These are phyloP conservation scores for Automeris io DNA, from an alignment of 2,888 invertebrate species.

Conservation along the genomic window DNA sequence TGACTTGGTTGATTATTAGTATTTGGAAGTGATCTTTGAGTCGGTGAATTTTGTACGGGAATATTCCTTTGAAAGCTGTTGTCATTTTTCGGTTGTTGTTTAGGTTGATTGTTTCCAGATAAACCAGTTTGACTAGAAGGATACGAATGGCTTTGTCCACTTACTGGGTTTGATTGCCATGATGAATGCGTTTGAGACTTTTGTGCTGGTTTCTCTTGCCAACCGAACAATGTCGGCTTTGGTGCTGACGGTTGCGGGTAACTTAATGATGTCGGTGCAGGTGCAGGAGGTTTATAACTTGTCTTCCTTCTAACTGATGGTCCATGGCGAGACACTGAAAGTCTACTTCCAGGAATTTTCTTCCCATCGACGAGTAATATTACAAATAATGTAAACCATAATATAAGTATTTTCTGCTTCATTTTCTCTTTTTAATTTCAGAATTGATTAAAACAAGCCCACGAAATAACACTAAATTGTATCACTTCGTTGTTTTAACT, in stretches of 20 bases:
- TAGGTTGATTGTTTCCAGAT: conserved; percentile 42
- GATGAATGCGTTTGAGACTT: conserved; percentile 37
- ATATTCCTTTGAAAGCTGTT: conserved; percentile 52
- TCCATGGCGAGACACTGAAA: conserved; percentile 52
- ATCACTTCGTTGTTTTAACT: background rate
- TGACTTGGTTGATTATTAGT: conserved; percentile 36
- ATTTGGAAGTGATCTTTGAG: conserved; percentile 29
- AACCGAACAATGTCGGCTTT: conserved; percentile 54
- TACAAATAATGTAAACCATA: conserved; percentile 26
- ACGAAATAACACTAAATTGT: too few relatives aligned
- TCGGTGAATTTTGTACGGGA: conserved; percentile 34
- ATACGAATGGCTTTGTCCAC: conserved; percentile 49
- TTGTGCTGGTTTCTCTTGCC: conserved; percentile 57
- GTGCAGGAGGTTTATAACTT: conserved; percentile 46
- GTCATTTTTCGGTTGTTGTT: conserved; percentile 41
- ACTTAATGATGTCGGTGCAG: conserved; percentile 59
- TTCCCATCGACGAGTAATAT: conserved; percentile 40
- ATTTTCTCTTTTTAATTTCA: conserved; percentile 3
- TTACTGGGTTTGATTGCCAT: conserved; percentile 38
- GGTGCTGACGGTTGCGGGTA: conserved; percentile 50
- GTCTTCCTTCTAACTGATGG: conserved; percentile 47
- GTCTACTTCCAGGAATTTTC: conserved; percentile 54
- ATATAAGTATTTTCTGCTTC: background rate
- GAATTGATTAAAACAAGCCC: background rate
- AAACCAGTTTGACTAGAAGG: conserved; percentile 54